phyloP scores from a whole-genome alignment of 2,888 invertebrate genomes.

The Crossocerus cetratus region DNA sequence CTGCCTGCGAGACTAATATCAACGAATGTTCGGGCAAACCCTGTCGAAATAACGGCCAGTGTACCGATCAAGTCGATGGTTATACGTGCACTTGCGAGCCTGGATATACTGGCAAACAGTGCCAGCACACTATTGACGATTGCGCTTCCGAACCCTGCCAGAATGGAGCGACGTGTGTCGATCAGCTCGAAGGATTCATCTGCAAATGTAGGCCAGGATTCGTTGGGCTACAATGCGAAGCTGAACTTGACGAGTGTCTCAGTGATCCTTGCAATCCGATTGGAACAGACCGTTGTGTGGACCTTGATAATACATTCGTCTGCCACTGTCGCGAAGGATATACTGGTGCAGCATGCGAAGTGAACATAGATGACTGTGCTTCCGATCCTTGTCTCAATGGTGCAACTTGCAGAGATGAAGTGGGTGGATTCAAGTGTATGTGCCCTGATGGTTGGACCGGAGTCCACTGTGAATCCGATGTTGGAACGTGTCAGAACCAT shows the following conservation, averaged over 20 bases:
- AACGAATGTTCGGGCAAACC: constrained; percentile 94
- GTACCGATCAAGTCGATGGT: constrained; percentile 91
- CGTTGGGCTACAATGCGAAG: constrained; percentile 95
- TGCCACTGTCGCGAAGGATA: constrained; percentile 95
- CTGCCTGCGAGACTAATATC: constrained; percentile 91
- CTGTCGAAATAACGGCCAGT: constrained; percentile 95
- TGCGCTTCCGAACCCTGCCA: constrained; percentile 94
- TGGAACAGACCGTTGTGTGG: constrained; percentile 93
- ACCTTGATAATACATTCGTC: constrained; percentile 90
- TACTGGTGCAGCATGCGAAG: constrained; percentile 89
- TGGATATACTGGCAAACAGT: constrained; percentile 95
- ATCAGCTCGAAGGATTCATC: constrained; percentile 92
- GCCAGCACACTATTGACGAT: constrained; percentile 95
- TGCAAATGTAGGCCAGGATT: constrained; percentile 97
- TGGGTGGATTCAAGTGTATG: constrained; percentile 89
- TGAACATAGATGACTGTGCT: constrained; percentile 91
- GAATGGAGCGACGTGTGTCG: constrained; percentile 92
- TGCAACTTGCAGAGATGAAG: constrained; percentile 91
- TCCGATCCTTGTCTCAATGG: constrained; percentile 92
- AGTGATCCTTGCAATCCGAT: constrained; percentile 93
- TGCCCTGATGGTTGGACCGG: constrained; percentile 94
- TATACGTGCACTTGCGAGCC: constrained; percentile 93
- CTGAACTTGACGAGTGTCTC: constrained; percentile 94
- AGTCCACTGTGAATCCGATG: constrained; percentile 89
- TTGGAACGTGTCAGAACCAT: constrained; percentile 89